Base-by-base conservation (phyloP, 2,113 vertebrate species). In the Podarcis raffonei region DNA sequence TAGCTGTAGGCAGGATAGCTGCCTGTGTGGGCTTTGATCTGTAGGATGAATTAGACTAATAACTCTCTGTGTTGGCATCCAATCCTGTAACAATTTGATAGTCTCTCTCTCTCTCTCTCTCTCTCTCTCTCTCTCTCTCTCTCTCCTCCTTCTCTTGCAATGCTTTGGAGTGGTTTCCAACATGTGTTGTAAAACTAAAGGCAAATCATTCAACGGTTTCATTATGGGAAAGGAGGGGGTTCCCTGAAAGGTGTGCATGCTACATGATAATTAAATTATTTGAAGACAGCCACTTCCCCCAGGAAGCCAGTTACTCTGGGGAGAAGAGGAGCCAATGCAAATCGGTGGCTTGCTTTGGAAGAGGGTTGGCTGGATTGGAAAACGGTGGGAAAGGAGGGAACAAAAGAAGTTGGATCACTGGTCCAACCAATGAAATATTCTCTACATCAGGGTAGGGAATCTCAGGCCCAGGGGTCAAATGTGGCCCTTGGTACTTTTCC, bases 1-100 rank as follows among this genome's bases (percentile, higher is more conserved):
- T 97, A 98, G 97, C 98, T 97, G 66, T 92, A 90, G 98, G 98
- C 97, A 93, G 86, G 90, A 90, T 87, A 89, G 91, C 98, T 97
- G 95, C 91, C 95, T 98, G 98, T 98, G 98, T 98, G 98, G 98
- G 97, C 98, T 97, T 92, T 96, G 96, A 97, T 93, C 96, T 96
- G 83, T 84, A 87, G 95, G 96, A 96, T 95, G 96, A 96, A 97
- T 96, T 96, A 96, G 94, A 92, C 95, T 96, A 96, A 96, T 95
- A 96, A 94, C 93, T 93, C 90, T 95, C 90, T 93, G 94, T 87
- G 88, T 85, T 95, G 93, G 92, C 83, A 94, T 93, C 89, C 92
- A 95, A 93, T 90, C 94, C 95, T 93, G 92, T 94, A 96, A 95
- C 95, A 90, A 93, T 96, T 95, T 96, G 95, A 96, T 93, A 94